phyloP scores from a whole-genome alignment of 2,113 vertebrate species.

The Xiphophorus couchianus region DNA sequence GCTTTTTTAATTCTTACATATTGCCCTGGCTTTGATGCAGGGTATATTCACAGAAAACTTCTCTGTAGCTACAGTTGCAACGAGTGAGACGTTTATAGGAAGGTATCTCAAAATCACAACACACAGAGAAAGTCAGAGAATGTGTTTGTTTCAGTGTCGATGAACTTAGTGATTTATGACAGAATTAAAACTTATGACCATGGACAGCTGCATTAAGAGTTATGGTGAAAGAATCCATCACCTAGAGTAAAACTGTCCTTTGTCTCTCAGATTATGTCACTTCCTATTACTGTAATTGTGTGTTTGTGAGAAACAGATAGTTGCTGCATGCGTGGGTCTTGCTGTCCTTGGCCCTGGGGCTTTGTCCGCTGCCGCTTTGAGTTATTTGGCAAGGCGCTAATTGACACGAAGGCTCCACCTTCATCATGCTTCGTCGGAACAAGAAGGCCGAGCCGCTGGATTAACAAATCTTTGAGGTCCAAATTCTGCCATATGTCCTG shows the following conservation, averaged over 20 bases:
- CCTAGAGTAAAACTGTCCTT: constrained; percentile 25
- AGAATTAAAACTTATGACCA: background rate
- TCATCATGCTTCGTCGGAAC: constrained; percentile 65
- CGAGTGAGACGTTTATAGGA: background rate
- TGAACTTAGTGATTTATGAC: background rate
- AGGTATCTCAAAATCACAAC: background rate
- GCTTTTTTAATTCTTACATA: background rate
- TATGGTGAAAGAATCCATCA: background rate
- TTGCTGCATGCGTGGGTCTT: background rate
- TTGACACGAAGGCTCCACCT: constrained; percentile 54
- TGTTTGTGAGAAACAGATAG: constrained; percentile 6
- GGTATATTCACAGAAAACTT: background rate
- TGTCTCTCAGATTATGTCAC: constrained; percentile 41
- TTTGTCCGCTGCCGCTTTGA: constrained; percentile 37
- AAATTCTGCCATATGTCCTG: constrained; percentile 71
- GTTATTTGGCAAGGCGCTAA: constrained; percentile 54
- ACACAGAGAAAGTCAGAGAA: background rate
- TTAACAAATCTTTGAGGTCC: constrained; percentile 62
- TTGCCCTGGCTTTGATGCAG: background rate
- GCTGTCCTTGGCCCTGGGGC: constrained; percentile 14
- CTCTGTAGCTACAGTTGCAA: background rate
- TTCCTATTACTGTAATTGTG: constrained; percentile 26
- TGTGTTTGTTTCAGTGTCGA: background rate
- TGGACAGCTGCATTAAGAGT: background rate
- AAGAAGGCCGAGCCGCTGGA: constrained; percentile 56